These are phyloP conservation scores for Canis aureus DNA, from an alignment of 2,113 vertebrate genomes.

Conservation along the genomic window DNA sequence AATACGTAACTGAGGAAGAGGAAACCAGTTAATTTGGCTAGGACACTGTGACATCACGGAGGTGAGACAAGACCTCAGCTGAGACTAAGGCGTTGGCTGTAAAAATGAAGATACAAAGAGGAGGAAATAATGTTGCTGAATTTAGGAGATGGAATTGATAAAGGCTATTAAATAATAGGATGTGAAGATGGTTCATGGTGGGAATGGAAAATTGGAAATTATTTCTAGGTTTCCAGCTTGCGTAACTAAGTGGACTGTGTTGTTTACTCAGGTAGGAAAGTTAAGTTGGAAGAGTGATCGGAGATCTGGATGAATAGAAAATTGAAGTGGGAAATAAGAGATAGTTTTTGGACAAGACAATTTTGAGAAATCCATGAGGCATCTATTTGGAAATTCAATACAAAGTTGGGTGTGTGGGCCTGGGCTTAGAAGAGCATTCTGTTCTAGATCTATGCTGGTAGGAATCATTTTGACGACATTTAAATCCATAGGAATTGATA, in stretches of 20 bases:
- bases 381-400: not conserved
- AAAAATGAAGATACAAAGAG: not conserved
- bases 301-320: not conserved
- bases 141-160: not conserved
- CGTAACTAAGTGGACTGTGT: not conserved
- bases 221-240: not conserved
- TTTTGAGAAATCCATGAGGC: not conserved
- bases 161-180: not conserved
- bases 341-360: not conserved
- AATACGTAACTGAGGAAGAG: not conserved
- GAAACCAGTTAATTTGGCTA: not conserved
- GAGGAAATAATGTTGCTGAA: not conserved
- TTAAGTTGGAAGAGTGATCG: not conserved
- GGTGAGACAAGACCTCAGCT: not conserved
- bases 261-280: not conserved
- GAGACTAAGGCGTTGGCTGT: not conserved
- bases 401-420: not conserved
- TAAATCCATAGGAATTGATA: not conserved
- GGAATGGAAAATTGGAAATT: not conserved
- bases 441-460: not conserved
- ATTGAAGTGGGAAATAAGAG: not conserved
- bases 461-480: not conserved
- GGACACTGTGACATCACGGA: not conserved
- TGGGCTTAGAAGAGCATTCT: not conserved
- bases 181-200: not conserved